Evolutionary conservation across 2,888 invertebrate species (phyloP), one percentile per base, ranked within the genome.

Genomic region (Trypoxylon attenuatum): DNA sequence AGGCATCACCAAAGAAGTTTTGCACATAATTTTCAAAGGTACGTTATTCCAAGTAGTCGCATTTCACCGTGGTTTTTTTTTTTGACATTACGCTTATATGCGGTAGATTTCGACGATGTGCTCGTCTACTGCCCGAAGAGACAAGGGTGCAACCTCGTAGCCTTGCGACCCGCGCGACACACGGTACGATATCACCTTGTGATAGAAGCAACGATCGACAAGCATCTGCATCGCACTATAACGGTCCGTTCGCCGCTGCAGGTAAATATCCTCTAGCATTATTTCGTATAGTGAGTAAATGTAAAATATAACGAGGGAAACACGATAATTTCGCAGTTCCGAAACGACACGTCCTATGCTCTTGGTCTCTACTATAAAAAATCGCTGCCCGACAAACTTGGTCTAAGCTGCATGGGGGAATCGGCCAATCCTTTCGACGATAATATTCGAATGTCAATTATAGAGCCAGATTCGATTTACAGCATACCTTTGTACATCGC

Each of bases 401-500:
- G 91, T n/a, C 88, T 90, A 1, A 90, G 90, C 38, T 89, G 90
- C 4, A 89, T 92, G 5, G 93, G 93, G 0, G 90, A 92, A 47
- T 88, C 92, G 5, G 91, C 91, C 8, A 94, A 94, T 85, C 94
- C 94, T 0, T 94, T 94, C 81, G 92, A 92, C 70, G 92, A 93
- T 64, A 92, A 92, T 60, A 91, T 93, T 88, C 88, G 92, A 51
- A 89, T 95, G 49, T 90, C 92, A 0, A 92, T 93, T 19, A 88
- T 96, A 16, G 93, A 93, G 56, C 93, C 94, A 0, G 92, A 92
- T 72, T 92, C 94, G 77, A 90, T 90, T 0, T 94, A 92, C 84
- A 91, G 92, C 76, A 91, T 95, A 21, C 95, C 96, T 0, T 87
- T 95, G 39, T 92, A 92, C 79, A 91, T 95, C 50, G 94, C 95